Conservation (phyloP, 2,797 vertebrate genomes). For the Galagoides demidoff region DNA sequence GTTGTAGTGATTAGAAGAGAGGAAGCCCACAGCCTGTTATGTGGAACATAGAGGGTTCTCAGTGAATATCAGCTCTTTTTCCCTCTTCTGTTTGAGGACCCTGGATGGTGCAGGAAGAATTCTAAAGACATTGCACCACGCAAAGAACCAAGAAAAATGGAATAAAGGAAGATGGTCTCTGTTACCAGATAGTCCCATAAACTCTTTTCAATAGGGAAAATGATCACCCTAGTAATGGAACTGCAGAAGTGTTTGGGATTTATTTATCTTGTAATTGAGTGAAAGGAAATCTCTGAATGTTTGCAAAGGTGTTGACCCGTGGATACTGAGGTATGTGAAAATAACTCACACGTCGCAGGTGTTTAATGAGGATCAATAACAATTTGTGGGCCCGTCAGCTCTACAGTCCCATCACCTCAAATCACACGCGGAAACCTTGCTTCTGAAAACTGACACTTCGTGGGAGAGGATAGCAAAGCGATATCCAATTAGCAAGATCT, state of each 20-base stretch:
- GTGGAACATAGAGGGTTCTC: background rate
- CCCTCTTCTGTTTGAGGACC: background rate
- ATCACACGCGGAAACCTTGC: slow-evolving; percentile 37
- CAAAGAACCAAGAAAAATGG: background rate
- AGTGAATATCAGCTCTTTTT: background rate
- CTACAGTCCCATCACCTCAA: background rate
- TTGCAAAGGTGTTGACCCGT: slow-evolving; percentile 32
- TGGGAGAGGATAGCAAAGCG: background rate
- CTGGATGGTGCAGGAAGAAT: background rate
- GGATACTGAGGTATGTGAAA: slow-evolving; percentile 52
- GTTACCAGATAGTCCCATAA: background rate
- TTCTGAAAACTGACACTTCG: slow-evolving; percentile 31
- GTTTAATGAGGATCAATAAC: slow-evolving; percentile 72
- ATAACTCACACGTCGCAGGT: slow-evolving; percentile 36
- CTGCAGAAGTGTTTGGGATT: slow-evolving; percentile 9
- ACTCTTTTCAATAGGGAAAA: background rate
- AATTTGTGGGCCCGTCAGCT: background rate
- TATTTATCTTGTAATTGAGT: slow-evolving; percentile 61
- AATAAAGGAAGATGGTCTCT: background rate
- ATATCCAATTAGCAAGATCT: slow-evolving; percentile 44
- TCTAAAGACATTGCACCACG: background rate
- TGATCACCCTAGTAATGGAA: background rate
- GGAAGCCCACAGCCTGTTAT: background rate
- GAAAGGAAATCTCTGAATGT: slow-evolving; percentile 46
- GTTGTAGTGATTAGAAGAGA: background rate